Conservation (phyloP, 2,888 invertebrate species). For the Hoplodrina ambigua region DNA sequence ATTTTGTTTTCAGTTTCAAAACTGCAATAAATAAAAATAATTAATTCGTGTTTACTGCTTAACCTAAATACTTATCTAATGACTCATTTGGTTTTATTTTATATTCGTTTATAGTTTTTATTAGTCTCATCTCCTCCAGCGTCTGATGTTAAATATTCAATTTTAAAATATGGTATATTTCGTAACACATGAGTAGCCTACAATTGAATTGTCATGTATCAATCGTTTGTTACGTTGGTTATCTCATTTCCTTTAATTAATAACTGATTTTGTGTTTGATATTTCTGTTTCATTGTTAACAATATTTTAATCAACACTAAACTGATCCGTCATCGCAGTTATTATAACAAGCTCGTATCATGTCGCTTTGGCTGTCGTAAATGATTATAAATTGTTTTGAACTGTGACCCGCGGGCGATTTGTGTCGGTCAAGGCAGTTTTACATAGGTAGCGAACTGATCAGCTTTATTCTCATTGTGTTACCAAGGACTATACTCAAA, state of each 20-base stretch:
- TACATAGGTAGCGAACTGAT: constrained; percentile 67
- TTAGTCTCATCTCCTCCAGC: not conserved
- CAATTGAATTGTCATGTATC: constrained; percentile 23
- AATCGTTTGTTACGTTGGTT: not conserved
- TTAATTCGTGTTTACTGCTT: constrained; percentile 8
- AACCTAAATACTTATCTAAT: not conserved
- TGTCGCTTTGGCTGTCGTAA: constrained; percentile 73
- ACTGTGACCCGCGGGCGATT: constrained; percentile 74
- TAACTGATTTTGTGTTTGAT: constrained; percentile 29
- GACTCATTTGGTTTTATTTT: no score
- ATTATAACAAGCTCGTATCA: constrained; percentile 57
- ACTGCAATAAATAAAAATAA: constrained; percentile 69
- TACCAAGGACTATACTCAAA: constrained; percentile 64
- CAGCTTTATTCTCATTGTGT: constrained; percentile 66
- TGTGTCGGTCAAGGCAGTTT: constrained; percentile 78
- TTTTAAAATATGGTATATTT: constrained; percentile 2
- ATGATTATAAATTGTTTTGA: constrained; percentile 81
- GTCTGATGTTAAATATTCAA: not conserved
- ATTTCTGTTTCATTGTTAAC: constrained; percentile 39
- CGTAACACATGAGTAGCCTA: not conserved
- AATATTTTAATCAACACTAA: constrained; percentile 34
- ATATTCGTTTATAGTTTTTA: not conserved
- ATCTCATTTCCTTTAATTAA: constrained; percentile 37
- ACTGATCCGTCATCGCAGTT: constrained; percentile 45
- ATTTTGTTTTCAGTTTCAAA: constrained; percentile 90